Conservation (phyloP, 37 sponge, comb jelly and placozoan species). For the Hormiphora californensis region DNA sequence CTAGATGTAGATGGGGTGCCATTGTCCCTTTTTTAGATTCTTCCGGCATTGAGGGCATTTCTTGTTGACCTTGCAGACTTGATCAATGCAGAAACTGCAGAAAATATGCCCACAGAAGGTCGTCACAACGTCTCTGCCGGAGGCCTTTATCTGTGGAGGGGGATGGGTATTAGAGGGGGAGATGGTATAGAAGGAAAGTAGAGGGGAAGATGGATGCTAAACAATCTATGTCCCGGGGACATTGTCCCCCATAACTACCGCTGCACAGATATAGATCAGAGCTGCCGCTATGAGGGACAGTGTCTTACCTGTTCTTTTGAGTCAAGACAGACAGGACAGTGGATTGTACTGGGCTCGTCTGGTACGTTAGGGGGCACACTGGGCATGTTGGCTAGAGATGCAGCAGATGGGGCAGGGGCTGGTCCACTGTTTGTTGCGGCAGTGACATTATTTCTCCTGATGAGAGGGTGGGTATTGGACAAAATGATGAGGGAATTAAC, state of each 20-base stretch:
- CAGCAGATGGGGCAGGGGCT: background rate
- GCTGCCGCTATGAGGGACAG: too few species aligned
- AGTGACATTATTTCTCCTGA: too few species aligned
- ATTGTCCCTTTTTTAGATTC: background rate
- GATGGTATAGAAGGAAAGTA: too few species aligned
- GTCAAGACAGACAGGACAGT: slow-evolving; percentile 50
- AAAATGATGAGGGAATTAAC: too few species aligned
- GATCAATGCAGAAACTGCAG: slow-evolving; percentile 37
- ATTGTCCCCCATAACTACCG: too few species aligned
- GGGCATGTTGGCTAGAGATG: slow-evolving; percentile 17
- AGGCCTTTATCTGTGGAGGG: slow-evolving; percentile 22
- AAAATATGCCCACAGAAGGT: slow-evolving; percentile 19
- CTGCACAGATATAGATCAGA: too few species aligned
- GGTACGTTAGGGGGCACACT: background rate
- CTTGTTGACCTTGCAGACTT: background rate
- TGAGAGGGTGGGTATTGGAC: too few species aligned
- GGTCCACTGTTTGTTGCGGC: too few species aligned
- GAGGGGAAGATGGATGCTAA: too few species aligned
- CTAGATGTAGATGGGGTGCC: slow-evolving; percentile 31
- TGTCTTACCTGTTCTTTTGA: background rate
- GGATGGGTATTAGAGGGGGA: too few species aligned
- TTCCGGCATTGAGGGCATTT: slow-evolving; percentile 40
- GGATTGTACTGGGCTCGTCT: background rate
- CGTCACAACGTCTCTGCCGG: background rate
- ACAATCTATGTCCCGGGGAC: too few species aligned